Evolutionary conservation across 2,797 vertebrate genomes (phyloP), one percentile per base, ranked within the genome.

Genomic region (Centropyge bicolor): DNA sequence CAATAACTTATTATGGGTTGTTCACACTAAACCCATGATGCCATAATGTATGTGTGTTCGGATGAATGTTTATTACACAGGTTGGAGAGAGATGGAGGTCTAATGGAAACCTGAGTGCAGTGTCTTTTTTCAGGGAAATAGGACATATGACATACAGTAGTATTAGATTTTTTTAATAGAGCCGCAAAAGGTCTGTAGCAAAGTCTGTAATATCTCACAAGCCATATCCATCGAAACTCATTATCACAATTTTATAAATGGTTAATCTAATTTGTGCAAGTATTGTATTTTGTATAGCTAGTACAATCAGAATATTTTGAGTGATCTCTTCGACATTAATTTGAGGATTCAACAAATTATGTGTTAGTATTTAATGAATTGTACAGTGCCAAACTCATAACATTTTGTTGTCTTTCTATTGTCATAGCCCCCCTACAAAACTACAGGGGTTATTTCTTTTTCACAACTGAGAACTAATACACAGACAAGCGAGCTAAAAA

Each of bases 171-270:
- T 92, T 92, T 90, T 89, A 90, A 89, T 90, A 93, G 91, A 93
- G 92, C 94, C 94, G 93, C 93, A 95, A 94, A 95, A 92, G 90
- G 93, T 95, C 91, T 94, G 95, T 96, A 96, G 95, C 95, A 96
- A 95, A 94, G 95, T 96, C 93, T 95, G 94, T 95, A 94, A 94
- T 91, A 93, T 94, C 93, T 93, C 95, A 95, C 90, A 96, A 95
- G 95, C 95, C 95, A 95, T 95, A 95, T 93, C 83, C 94, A 94
- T 93, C 35, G 8, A 92, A 89, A 85, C 82, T 91, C 90, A 93
- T 94, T 78, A 81, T 88, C 88, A 90, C 86, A 70, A 86, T 94
- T 95, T 94, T 94, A 89, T 92, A 94, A 92, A 93, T 93, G 90
- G 90, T 94, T 93, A 90, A 90, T 92, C 93, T 95, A 90, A 93